Evolutionary conservation across 2,888 invertebrate species (phyloP).

Genomic region (Andrena trimmerana): DNA sequence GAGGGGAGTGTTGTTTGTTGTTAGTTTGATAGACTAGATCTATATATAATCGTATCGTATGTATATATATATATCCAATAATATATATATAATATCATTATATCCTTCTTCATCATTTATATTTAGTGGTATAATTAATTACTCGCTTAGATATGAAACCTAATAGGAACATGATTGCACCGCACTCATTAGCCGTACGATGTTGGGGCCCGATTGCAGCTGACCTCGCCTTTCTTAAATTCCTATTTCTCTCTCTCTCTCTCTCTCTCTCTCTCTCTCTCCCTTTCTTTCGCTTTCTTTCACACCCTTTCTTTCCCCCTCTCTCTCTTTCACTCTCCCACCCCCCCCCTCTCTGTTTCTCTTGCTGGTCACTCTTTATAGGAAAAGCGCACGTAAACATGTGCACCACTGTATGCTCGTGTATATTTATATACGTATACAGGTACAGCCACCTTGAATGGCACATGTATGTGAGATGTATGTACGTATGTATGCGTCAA

Average conservation of each 20-base stretch:
- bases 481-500: conserved; percentile 23
- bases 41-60: conserved; percentile 78
- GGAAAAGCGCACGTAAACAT: conserved; percentile 60
- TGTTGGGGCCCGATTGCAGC: conserved; percentile 72
- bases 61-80: conserved; percentile 81
- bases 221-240: conserved; percentile 53
- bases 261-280: conserved; percentile 30
- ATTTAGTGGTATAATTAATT: conserved; percentile 85
- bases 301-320: conserved; percentile 33
- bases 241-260: conserved; percentile 35
- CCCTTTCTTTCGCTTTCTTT: conserved; percentile 45
- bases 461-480: conserved; percentile 39
- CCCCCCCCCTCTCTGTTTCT: no score
- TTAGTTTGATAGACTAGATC: conserved; percentile 82
- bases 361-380: conserved; percentile 40
- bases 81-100: conserved; percentile 84
- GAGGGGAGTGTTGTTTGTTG: conserved; percentile 74
- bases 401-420: conserved; percentile 61
- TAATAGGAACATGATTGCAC: conserved; percentile 86
- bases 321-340: conserved; percentile 21
- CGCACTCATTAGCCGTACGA: conserved; percentile 80
- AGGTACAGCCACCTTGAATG: conserved; percentile 65
- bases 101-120: conserved; percentile 85
- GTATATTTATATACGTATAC: conserved; percentile 69
- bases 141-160: conserved; percentile 86